Evolutionary conservation across 2,113 vertebrate genomes (phyloP).

Genomic region (Tyto alba): DNA sequence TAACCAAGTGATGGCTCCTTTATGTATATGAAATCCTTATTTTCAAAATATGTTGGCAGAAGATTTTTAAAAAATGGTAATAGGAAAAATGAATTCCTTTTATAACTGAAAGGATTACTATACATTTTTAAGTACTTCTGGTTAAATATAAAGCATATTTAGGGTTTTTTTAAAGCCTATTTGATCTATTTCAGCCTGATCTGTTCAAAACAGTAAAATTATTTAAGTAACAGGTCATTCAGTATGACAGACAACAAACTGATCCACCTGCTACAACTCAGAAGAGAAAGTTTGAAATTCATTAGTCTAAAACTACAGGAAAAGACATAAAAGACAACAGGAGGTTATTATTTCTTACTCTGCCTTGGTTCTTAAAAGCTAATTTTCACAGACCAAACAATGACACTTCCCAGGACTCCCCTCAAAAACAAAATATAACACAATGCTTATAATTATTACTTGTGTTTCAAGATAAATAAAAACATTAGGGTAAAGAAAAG

Average conservation of each 20-base stretch:
- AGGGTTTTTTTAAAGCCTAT: not conserved
- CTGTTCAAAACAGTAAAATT: not conserved
- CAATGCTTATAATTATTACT: not conserved
- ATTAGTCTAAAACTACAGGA: not conserved
- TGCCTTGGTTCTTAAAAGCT: not conserved
- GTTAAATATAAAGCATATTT: not conserved
- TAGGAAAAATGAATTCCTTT: not conserved
- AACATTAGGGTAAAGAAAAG: not conserved
- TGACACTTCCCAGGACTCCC: not conserved
- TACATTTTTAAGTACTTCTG: not conserved
- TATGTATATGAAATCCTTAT: not conserved
- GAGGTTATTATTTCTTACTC: not conserved
- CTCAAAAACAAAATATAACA: not conserved
- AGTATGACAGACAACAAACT: not conserved
- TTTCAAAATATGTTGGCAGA: not conserved
- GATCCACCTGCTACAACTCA: not conserved
- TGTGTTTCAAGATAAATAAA: not conserved
- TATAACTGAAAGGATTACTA: not conserved
- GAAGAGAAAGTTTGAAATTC: not conserved
- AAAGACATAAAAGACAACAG: not conserved
- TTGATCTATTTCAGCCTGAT: not conserved
- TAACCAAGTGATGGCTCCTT: not conserved
- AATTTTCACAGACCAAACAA: not conserved
- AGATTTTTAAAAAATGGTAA: not conserved
- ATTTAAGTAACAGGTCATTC: not conserved